A percentile compares a stretch with the other conserved stretches of the same genome.
Conservation (phyloP, 2,797 vertebrate genomes). For the Chrysocyon brachyurus region DNA sequence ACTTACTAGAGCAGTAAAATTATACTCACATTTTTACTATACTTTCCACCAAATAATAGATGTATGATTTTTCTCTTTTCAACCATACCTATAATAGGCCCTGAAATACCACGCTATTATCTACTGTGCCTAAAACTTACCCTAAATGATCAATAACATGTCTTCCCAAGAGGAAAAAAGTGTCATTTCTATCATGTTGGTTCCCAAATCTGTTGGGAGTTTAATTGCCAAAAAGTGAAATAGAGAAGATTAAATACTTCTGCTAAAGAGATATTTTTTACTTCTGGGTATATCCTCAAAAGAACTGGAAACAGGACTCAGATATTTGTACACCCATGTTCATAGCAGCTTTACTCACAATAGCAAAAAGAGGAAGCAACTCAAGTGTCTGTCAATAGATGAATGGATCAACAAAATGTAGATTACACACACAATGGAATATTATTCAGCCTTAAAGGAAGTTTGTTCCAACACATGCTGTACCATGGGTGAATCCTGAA, state of each 20-base stretch:
- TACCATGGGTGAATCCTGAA: neutral
- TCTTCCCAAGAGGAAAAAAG: neutral
- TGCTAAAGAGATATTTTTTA: neutral
- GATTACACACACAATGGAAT: too few relatives aligned
- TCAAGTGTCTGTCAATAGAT: neutral
- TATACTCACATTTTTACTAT: neutral
- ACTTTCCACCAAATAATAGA: neutral
- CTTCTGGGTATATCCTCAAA: neutral
- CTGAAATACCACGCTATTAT: neutral
- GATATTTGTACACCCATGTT: neutral
- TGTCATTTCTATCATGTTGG: neutral
- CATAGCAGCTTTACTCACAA: neutral
- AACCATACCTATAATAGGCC: neutral
- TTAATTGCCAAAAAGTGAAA: constrained; percentile 40
- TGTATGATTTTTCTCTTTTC: neutral
- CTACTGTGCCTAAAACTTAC: constrained; percentile 37
- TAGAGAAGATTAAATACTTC: neutral
- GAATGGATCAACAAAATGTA: neutral
- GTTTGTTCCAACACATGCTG: neutral
- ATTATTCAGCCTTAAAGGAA: neutral
- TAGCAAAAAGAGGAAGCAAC: neutral
- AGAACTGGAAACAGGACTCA: neutral
- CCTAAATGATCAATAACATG: neutral
- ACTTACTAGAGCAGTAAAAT: neutral
- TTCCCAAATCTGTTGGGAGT: neutral